Evolutionary conservation across 2,888 invertebrate genomes (phyloP).

Genomic region (Orthonevra nobilis): DNA sequence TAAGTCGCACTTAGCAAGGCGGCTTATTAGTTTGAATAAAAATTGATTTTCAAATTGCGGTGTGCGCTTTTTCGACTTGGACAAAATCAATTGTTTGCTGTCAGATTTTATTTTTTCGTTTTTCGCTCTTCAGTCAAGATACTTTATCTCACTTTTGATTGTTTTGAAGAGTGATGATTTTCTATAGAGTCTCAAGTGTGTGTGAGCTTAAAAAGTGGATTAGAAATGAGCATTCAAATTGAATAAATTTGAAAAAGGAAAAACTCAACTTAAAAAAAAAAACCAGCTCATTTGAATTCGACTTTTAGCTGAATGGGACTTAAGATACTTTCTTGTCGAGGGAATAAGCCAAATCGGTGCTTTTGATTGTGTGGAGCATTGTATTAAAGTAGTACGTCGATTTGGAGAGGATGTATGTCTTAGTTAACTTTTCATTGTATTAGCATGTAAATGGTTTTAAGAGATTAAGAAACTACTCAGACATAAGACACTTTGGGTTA

Average conservation of each 20-base stretch:
- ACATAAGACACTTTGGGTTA: constrained; percentile 4
- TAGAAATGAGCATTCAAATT: constrained; percentile 11
- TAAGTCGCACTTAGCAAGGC: constrained; percentile 25
- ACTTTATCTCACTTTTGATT: constrained; percentile 36
- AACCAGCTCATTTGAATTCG: constrained; percentile 23
- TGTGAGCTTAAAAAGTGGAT: constrained; percentile 11
- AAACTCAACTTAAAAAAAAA: neutral
- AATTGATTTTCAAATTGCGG: constrained; percentile 40
- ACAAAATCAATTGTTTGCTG: constrained; percentile 1
- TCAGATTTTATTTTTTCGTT: neutral
- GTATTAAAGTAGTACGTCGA: too few species aligned
- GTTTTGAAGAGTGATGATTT: constrained; percentile 26
- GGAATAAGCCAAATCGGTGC: constrained; percentile 3
- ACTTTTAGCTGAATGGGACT: too few species aligned
- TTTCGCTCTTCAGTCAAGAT: constrained; percentile 8
- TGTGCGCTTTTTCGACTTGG: constrained; percentile 6
- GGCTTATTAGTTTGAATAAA: constrained; percentile 33
- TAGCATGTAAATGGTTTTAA: neutral
- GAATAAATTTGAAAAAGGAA: neutral
- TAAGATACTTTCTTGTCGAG: constrained; percentile 15
- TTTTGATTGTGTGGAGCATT: too few species aligned
- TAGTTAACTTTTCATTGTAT: neutral
- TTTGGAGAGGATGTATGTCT: neutral
- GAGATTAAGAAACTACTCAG: neutral
- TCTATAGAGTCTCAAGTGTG: constrained; percentile 3